These are phyloP conservation scores for Tipula helvola DNA, from an alignment of 2,888 invertebrate species.

Conservation along the genomic window DNA sequence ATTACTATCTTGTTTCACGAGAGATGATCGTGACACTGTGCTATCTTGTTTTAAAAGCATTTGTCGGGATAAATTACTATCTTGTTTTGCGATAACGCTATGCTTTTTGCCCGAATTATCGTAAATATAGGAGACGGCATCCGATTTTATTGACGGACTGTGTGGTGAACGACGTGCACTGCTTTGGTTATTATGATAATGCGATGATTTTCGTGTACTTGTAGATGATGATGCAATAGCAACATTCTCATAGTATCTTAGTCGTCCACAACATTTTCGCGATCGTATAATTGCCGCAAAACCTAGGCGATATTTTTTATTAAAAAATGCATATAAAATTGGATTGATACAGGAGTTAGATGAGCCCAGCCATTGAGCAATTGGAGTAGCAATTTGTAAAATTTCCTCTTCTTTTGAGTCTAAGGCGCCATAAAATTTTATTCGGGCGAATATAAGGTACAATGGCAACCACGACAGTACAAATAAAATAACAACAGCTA, in stretches of 20 bases:
- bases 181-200: constrained; percentile 69
- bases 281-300: constrained; percentile 81
- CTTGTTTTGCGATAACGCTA: constrained; percentile 34
- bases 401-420: constrained; percentile 69
- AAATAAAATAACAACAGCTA: constrained; percentile 85
- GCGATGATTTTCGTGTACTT: constrained; percentile 73
- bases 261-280: constrained; percentile 70
- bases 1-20: constrained; percentile 35
- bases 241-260: constrained; percentile 77
- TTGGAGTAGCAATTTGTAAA: constrained; percentile 67
- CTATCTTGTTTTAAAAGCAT: constrained; percentile 20
- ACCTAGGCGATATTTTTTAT: constrained; percentile 82
- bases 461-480: constrained; percentile 88
- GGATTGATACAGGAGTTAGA: constrained; percentile 95
- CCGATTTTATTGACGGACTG: constrained; percentile 42
- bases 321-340: constrained; percentile 87
- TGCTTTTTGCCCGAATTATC: constrained; percentile 31
- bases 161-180: constrained; percentile 36
- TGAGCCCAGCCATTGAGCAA: constrained; percentile 86
- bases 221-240: constrained; percentile 77
- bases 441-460: constrained; percentile 76
- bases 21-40: constrained; percentile 25
- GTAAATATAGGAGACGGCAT: constrained; percentile 45
- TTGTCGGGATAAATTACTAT: constrained; percentile 31
- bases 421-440: constrained; percentile 55